Base-by-base conservation (phyloP, 2,888 invertebrate genomes). In the Meandrusa payeni region DNA sequence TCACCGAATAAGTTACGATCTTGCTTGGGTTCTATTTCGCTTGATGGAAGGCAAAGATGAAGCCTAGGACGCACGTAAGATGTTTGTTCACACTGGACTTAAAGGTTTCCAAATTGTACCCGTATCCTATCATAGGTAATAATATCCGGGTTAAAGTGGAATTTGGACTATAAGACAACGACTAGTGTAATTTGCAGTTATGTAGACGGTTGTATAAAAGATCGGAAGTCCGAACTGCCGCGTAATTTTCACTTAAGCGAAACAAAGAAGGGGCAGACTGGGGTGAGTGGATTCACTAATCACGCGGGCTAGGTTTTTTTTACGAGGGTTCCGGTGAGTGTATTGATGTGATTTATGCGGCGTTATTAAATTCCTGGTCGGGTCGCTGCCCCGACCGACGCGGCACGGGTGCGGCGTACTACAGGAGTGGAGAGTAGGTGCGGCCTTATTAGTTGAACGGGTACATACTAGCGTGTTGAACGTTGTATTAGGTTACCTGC, bases 361-460 rank as follows among this genome's bases (percentile, higher is more conserved):
- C 55, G 73, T 78, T 80, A 80, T 82, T 82, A 81, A 78, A 77
- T 78, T 76, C 62, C 69, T 59, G 61, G 57, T 44, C 64, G 59
- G 76, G 76, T 73, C 69, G 59, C 58, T 51, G 75, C 55, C 72
- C 61, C 63, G 50, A 55, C 63, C 47, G 46, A 46, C 48, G 45
- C 47, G 69, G 58, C 50, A 48, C 58, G 53, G 64, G 64, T 41
- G 59, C 41, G 59, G 50, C 57, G 55, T 10, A 23, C 39, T 39
- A 17, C 51, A 60, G 72, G 70, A 60, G 71, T 57, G 72, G 57
- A 54, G 38, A 50, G 41, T 52, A 66, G 74, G 75, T 62, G 76
- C 48, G 73, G 64, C 61, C 55, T 64, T 61, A 64, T 67, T 62
- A 62, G 48, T 43, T 12, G 22, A 22, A 46, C 38, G 28, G 27